Evolutionary conservation across 2,888 invertebrate species (phyloP).

Genomic region (Strigamia crassipes): DNA sequence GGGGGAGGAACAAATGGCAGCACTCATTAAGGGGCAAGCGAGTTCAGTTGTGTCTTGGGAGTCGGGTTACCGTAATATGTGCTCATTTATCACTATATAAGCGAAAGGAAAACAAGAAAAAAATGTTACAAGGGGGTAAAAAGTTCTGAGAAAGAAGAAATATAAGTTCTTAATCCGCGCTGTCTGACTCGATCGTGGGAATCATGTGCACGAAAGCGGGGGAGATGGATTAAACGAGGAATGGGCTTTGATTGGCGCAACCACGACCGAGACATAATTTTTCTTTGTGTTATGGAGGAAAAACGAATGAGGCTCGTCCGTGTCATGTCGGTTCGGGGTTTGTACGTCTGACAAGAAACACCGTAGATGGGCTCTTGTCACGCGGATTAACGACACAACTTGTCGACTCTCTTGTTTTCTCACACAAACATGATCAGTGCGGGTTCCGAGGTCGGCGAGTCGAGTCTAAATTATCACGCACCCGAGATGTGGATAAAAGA

Average conservation of each 20-base stretch:
- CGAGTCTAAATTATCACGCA: slow-evolving; percentile 30
- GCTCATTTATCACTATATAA: slow-evolving; percentile 40
- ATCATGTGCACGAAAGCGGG: slow-evolving; percentile 33
- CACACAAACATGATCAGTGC: slow-evolving; percentile 39
- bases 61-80: slow-evolving; percentile 38
- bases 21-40: slow-evolving; percentile 38
- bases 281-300: slow-evolving; percentile 20
- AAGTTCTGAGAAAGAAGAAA: slow-evolving; percentile 38
- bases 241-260: slow-evolving; percentile 21
- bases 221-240: slow-evolving; percentile 28
- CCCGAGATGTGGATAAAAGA: not conserved
- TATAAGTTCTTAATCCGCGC: slow-evolving; percentile 34
- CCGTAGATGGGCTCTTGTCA: slow-evolving; percentile 42
- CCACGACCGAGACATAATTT: slow-evolving; percentile 39
- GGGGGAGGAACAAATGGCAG: not conserved
- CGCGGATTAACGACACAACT: slow-evolving; percentile 42
- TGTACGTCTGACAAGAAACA: slow-evolving; percentile 26
- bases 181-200: slow-evolving; percentile 37
- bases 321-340: slow-evolving; percentile 31
- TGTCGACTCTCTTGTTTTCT: slow-evolving; percentile 40
- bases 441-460: slow-evolving; percentile 29
- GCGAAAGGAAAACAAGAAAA: slow-evolving; percentile 41
- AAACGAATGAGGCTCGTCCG: slow-evolving; percentile 28
- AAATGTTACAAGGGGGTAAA: slow-evolving; percentile 34
- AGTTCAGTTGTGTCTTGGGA: slow-evolving; percentile 22